These are phyloP conservation scores for Conops quadrifasciatus DNA, from an alignment of 2,888 invertebrate genomes.

Conservation along the genomic window DNA sequence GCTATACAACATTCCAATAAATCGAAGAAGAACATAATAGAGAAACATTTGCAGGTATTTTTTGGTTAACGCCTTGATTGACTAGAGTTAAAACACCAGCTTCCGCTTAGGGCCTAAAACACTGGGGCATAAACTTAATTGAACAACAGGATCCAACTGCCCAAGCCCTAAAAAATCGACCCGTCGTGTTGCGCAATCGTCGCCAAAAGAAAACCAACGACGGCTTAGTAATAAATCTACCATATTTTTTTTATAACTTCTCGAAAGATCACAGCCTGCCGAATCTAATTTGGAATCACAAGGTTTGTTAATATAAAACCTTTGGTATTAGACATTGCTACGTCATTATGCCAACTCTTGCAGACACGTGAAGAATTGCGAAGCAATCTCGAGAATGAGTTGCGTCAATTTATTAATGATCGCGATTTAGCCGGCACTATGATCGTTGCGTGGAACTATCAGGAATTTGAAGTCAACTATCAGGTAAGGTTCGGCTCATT, in stretches of 20 bases:
- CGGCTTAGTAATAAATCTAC: conserved; percentile 67
- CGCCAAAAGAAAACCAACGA: conserved; percentile 69
- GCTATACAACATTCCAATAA: conserved; percentile 82
- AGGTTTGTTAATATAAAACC: conserved; percentile 67
- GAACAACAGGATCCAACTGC: conserved; percentile 63
- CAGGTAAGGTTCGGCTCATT: conserved; percentile 62
- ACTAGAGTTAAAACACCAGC: conserved; percentile 2
- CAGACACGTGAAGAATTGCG: conserved; percentile 95
- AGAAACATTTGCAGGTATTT: conserved; percentile 80
- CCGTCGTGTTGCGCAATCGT: conserved; percentile 89
- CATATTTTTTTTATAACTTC: conserved; percentile 94
- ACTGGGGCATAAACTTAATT: conserved; percentile 72
- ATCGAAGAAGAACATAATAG: conserved; percentile 77
- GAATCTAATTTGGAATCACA: conserved; percentile 99
- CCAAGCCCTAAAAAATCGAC: conserved; percentile 71
- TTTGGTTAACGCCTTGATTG: neutral
- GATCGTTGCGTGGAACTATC: conserved; percentile 96
- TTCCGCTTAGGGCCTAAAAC: conserved; percentile 65
- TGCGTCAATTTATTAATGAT: conserved; percentile 88
- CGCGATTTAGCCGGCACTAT: conserved; percentile 84
- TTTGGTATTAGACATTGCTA: neutral
- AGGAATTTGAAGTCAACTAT: conserved; percentile 95
- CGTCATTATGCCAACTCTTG: conserved; percentile 38
- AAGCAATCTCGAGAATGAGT: conserved; percentile 90
- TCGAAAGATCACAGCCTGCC: conserved; percentile 92